A percentile compares a stretch with the other conserved stretches of the same genome.
Evolutionary conservation across 2,888 invertebrate species (phyloP).

Genomic region (Philonicus albiceps): DNA sequence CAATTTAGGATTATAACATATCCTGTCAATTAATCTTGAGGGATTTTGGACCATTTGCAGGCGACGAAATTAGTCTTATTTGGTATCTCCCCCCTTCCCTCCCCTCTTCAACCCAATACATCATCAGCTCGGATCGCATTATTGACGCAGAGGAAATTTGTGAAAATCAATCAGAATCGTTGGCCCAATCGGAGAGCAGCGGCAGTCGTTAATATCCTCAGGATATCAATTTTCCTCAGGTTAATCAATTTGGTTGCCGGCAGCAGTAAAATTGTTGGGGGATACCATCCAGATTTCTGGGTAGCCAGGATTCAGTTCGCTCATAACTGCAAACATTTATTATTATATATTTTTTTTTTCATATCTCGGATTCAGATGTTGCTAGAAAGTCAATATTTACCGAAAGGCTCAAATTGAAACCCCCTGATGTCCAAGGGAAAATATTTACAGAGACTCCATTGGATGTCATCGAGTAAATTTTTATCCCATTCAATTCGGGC

Average conservation of each 20-base stretch:
- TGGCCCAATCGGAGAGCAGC: not conserved
- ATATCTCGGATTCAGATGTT: constrained; percentile 20
- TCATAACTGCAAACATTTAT: constrained; percentile 38
- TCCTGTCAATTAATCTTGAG: not conserved
- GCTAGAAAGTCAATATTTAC: constrained; percentile 41
- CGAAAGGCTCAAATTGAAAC: constrained; percentile 42
- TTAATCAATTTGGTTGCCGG: not conserved
- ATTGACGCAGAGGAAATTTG: not conserved
- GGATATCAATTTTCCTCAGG: not conserved
- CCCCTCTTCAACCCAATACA: not conserved
- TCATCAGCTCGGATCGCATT: not conserved
- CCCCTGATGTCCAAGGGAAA: constrained; percentile 39
- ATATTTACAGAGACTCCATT: constrained; percentile 40
- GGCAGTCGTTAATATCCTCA: not conserved
- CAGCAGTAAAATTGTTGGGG: not conserved
- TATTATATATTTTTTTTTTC: too few species aligned
- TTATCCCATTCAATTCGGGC: not conserved
- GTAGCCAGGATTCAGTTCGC: not conserved
- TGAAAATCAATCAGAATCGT: not conserved
- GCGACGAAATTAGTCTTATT: not conserved
- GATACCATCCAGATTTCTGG: not conserved
- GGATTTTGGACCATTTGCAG: not conserved
- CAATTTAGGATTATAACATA: not conserved
- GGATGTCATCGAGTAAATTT: constrained; percentile 33
- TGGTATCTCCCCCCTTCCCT: not conserved